Conservation (phyloP, 2,888 invertebrate species). For the Stictocephala bisonia region DNA sequence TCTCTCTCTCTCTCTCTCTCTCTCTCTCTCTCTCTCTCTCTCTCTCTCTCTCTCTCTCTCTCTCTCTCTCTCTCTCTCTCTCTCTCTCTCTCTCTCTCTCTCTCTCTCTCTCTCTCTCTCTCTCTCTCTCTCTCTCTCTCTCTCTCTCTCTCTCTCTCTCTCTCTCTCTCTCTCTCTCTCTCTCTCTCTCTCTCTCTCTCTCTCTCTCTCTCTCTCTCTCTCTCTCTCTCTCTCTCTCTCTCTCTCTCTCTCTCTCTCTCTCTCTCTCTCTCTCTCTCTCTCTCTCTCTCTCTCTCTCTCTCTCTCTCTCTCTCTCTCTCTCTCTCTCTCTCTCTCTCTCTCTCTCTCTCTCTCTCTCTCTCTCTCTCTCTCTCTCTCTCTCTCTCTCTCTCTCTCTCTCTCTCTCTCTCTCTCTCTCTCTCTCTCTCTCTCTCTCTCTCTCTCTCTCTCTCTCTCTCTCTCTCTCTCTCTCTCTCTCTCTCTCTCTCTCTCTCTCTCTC, state of each 20-base stretch:
- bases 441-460: too few relatives aligned
- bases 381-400: too few relatives aligned
- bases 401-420: too few relatives aligned
- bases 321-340: background rate
- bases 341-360: too few relatives aligned
- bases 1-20: background rate
- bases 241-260: background rate
- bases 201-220: background rate
- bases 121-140: slow-evolving; percentile 6
- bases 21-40: background rate
- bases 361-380: too few relatives aligned
- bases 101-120: background rate
- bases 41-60: background rate
- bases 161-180: background rate
- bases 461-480: too few relatives aligned
- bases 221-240: background rate
- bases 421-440: too few relatives aligned
- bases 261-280: background rate
- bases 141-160: background rate
- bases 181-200: background rate
- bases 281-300: background rate
- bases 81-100: background rate
- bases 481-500: too few relatives aligned
- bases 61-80: background rate
- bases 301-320: background rate